Evolutionary conservation across 2,797 vertebrate genomes (phyloP).

Genomic region (Intellagama lesueurii): DNA sequence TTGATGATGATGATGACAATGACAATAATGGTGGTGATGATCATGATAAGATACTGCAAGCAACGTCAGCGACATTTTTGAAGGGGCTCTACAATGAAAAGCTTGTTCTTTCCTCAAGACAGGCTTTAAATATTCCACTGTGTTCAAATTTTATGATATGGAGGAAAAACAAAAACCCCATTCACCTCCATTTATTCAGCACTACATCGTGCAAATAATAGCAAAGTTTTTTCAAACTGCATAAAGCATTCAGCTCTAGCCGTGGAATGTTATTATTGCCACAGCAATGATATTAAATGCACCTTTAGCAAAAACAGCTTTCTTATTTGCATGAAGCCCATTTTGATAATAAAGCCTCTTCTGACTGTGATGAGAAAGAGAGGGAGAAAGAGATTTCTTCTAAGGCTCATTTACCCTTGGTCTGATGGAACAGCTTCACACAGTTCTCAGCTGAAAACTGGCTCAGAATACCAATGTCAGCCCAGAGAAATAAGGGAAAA

Average conservation of each 20-base stretch:
- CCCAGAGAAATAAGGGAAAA: slow-evolving; percentile 29
- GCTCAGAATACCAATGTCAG: slow-evolving; percentile 70
- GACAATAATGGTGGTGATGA: slow-evolving; percentile 17
- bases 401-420: slow-evolving; percentile 72
- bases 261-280: slow-evolving; percentile 51
- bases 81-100: slow-evolving; percentile 25
- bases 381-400: slow-evolving; percentile 65
- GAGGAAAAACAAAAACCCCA: slow-evolving; percentile 26
- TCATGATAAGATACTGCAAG: neutral
- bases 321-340: slow-evolving; percentile 64
- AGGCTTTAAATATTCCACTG: neutral
- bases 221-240: slow-evolving; percentile 39
- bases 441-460: slow-evolving; percentile 57
- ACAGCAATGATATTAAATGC: slow-evolving; percentile 52
- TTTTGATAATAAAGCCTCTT: slow-evolving; percentile 58
- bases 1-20: slow-evolving; percentile 22
- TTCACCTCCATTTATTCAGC: slow-evolving; percentile 48
- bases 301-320: slow-evolving; percentile 54
- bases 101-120: neutral
- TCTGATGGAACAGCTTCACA: slow-evolving; percentile 63
- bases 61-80: slow-evolving; percentile 21
- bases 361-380: slow-evolving; percentile 57
- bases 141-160: slow-evolving; percentile 24
- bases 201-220: slow-evolving; percentile 44
- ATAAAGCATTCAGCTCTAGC: slow-evolving; percentile 54